A percentile compares a stretch with the other conserved stretches of the same genome.
Evolutionary conservation across 2,888 invertebrate species (phyloP).

Genomic region (Protodeltote pygarga): DNA sequence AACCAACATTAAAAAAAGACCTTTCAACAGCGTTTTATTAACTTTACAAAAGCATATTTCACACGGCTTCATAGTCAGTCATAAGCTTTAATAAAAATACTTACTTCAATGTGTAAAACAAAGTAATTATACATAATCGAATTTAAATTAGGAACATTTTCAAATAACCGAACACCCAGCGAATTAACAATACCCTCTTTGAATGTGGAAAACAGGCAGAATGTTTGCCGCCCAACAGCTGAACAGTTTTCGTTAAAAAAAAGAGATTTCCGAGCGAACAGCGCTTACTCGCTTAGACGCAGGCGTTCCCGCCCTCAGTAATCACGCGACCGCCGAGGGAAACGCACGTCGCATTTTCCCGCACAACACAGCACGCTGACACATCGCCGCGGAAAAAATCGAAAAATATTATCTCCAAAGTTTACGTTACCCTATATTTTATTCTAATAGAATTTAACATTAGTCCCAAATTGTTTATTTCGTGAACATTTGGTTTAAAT

Average conservation of each 20-base stretch:
- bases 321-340: slow-evolving; percentile 49
- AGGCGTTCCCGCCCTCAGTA: slow-evolving; percentile 71
- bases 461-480: slow-evolving; percentile 38
- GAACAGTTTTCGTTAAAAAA: slow-evolving; percentile 52
- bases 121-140: slow-evolving; percentile 2
- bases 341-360: slow-evolving; percentile 53
- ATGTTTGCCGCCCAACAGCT: slow-evolving; percentile 55
- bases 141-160: slow-evolving; percentile 15
- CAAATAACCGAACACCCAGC: slow-evolving; percentile 13
- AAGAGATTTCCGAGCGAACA: slow-evolving; percentile 52
- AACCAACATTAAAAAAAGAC: no score
- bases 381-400: slow-evolving; percentile 55
- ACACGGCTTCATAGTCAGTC: background rate
- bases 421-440: slow-evolving; percentile 33
- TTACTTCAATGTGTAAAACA: background rate
- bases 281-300: slow-evolving; percentile 61
- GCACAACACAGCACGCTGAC: slow-evolving; percentile 49
- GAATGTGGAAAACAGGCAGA: slow-evolving; percentile 47
- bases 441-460: slow-evolving; percentile 11
- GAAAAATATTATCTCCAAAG: slow-evolving; percentile 30
- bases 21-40: no score
- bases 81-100: background rate
- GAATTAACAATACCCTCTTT: slow-evolving; percentile 33
- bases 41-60: no score
- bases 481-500: slow-evolving; percentile 39